phyloP scores from a whole-genome alignment of 2,797 vertebrate species.

The Percopsis omiscomaycus region DNA sequence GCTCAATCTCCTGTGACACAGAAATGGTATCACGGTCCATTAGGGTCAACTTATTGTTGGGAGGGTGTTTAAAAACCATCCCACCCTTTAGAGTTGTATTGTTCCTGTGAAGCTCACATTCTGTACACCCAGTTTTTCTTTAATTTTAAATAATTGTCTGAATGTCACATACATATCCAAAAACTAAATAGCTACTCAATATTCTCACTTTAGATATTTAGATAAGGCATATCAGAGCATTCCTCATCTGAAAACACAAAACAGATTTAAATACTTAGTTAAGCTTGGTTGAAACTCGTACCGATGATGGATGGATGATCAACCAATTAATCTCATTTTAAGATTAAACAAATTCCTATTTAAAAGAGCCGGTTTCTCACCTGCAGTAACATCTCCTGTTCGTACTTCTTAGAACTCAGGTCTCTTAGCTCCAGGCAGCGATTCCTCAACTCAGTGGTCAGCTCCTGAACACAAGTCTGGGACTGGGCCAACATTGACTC shows the following conservation, averaged over 20 bases:
- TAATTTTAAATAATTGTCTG: background rate
- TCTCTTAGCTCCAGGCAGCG: conserved; percentile 77
- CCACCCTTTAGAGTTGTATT: background rate
- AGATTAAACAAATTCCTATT: background rate
- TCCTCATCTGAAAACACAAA: background rate
- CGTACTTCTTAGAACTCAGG: conserved; percentile 49
- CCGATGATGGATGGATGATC: too few relatives aligned
- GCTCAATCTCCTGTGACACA: conserved; percentile 80
- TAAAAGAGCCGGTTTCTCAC: conserved; percentile 41
- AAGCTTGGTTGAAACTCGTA: too few relatives aligned
- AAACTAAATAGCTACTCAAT: background rate
- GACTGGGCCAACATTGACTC: conserved; percentile 70
- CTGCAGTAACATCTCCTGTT: conserved; percentile 74
- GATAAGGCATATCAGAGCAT: background rate
- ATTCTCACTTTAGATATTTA: background rate
- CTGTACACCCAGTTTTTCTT: background rate
- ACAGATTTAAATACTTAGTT: too few relatives aligned
- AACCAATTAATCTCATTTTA: too few relatives aligned
- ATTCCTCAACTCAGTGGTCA: conserved; percentile 77
- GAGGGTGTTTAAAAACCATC: background rate
- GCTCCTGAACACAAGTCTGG: conserved; percentile 78
- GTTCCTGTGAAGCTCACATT: background rate
- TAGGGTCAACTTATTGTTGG: too few relatives aligned
- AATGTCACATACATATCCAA: background rate
- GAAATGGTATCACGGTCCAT: too few relatives aligned